Percentiles rank a stretch among this genome's conserved stretches.
Evolutionary conservation across 2,113 vertebrate species (phyloP).

Genomic region (Dendrocopos noguchii): DNA sequence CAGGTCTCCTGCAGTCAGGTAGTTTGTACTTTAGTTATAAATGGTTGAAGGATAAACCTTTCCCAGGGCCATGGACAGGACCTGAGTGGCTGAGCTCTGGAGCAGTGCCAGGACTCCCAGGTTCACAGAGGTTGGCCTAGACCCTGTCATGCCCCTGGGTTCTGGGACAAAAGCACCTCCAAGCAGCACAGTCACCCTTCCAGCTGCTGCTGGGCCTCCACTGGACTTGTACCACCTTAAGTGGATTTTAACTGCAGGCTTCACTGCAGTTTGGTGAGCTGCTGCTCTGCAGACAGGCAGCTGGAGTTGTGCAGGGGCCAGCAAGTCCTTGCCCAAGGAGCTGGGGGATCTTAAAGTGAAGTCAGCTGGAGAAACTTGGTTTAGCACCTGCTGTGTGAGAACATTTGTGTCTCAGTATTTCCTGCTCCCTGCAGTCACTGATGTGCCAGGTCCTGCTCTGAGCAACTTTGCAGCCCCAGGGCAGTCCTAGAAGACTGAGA

Average conservation of each 20-base stretch:
- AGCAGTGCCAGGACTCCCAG: fast-evolving
- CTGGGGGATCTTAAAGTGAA: not conserved
- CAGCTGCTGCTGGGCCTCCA: not conserved
- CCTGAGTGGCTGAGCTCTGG: not conserved
- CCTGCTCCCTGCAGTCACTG: not conserved
- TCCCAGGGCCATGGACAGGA: not conserved
- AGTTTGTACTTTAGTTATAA: not conserved
- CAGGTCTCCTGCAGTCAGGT: not conserved
- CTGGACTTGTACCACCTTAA: not conserved
- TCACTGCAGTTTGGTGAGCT: not conserved
- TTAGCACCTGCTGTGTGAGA: fast-evolving
- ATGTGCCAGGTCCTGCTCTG: not conserved
- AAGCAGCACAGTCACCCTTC: not conserved
- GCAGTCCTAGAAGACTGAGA: not conserved
- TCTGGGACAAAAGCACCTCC: not conserved
- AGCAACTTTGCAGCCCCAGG: not conserved
- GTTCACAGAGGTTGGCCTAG: not conserved
- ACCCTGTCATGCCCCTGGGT: not conserved
- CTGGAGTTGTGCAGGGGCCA: not conserved
- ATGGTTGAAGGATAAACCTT: not conserved
- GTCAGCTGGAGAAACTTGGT: not conserved
- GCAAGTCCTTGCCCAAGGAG: not conserved
- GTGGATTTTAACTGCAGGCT: not conserved
- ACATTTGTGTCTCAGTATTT: not conserved
- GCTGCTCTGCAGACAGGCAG: not conserved